A percentile compares a stretch with the other conserved stretches of the same genome.
These are phyloP conservation scores for Pipistrellus kuhlii DNA, from an alignment of 2,797 vertebrate genomes.

Conservation along the genomic window DNA sequence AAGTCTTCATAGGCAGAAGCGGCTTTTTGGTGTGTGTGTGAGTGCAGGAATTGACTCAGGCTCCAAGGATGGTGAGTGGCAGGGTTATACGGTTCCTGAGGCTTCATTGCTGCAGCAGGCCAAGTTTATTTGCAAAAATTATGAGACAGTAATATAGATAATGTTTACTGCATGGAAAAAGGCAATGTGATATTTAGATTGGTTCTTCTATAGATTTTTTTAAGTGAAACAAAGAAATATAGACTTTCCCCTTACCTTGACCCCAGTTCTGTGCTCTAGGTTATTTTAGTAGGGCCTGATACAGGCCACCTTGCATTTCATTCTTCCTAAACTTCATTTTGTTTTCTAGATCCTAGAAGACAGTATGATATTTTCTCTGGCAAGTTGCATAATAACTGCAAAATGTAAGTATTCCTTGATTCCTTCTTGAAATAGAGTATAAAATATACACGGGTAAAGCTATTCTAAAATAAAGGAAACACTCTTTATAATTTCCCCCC, in stretches of 20 bases:
- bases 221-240: conserved; percentile 58
- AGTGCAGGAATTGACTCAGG: background rate
- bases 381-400: conserved; percentile 95
- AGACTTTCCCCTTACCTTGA: conserved; percentile 49
- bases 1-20: background rate
- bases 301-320: conserved; percentile 41
- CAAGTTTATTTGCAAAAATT: background rate
- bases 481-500: background rate
- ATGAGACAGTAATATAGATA: background rate
- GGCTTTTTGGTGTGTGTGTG: background rate
- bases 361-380: conserved; percentile 97
- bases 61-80: background rate
- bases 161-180: conserved; percentile 29
- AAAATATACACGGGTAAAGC: conserved; percentile 3
- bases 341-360: conserved; percentile 96
- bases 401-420: conserved; percentile 91
- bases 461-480: conserved; percentile 50
- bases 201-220: conserved; percentile 50
- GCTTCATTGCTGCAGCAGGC: background rate
- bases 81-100: background rate
- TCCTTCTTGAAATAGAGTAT: conserved; percentile 53
- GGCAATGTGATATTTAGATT: background rate
- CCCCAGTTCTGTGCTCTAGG: conserved; percentile 60
- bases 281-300: conserved; percentile 68
- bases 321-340: conserved; percentile 83